Evolutionary conservation across 2,888 invertebrate species (phyloP), one percentile per base, ranked within the genome.

Genomic region (Polydrusus pterygomalis): DNA sequence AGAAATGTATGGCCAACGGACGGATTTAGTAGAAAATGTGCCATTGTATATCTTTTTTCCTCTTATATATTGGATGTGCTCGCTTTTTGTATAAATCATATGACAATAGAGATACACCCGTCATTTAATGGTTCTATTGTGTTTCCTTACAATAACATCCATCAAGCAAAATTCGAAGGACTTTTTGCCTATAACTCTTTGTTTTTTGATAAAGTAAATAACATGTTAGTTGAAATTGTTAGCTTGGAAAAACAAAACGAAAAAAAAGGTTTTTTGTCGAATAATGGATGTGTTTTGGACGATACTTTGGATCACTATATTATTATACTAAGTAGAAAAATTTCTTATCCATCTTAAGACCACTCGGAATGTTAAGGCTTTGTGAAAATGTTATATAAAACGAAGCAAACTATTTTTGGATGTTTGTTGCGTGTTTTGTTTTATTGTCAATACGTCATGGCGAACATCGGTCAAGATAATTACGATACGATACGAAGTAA

Each of bases 1-100:
- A 74, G 68, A 62, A 56, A 65, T 51, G 51, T 74, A 74, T 74
- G 15, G 68, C 47, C 49, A 49, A n/a, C 34, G 45, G 62, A 62
- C 43, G 58, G 13, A 15, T 51, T 67, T 68, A 43, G 51, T 45
- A 47, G 51, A 62, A 68, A 74, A 74, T 38, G 60, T 62, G 45
- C 68, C 17, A 67, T 67, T 74, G 74, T 74, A 40, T 60, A 38
- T 15, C 8, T 51, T 11, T 54, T 25, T 73, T 56, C 38, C 54
- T 25, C 40, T 17, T 43, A 45, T 73, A 60, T 54, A 47, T 65
- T 43, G 17, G 40, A 43, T 34, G 38, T 40, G 62, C 43, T 30
- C 43, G 17, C 58, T 73, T 73, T 65, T 67, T 73, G 56, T 73
- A 73, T 65, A 73, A 65, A 65, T 58, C 51, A 73, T 67, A 65